These are phyloP conservation scores for Agrypnus murinus DNA, from an alignment of 2,888 invertebrate species.

Conservation along the genomic window DNA sequence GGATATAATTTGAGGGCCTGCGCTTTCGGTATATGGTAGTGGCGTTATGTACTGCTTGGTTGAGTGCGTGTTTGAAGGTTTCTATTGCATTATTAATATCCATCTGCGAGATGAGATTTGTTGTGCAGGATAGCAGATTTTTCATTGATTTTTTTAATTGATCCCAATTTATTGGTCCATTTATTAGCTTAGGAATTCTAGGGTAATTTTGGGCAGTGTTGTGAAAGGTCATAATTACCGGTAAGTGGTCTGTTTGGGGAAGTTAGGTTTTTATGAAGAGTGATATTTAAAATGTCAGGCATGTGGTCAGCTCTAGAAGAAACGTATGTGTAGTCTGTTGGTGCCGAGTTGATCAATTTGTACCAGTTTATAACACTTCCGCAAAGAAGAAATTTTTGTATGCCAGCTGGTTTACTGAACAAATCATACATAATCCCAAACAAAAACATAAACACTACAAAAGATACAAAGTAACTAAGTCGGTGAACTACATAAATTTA, in stretches of 20 bases:
- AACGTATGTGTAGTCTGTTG: neutral
- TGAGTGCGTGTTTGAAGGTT: no score
- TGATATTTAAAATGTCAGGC: conserved; percentile 2
- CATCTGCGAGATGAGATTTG: neutral
- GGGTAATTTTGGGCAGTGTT: neutral
- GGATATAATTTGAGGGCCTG: neutral
- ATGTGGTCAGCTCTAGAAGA: neutral
- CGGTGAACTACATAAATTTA: no score
- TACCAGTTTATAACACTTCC: no score
- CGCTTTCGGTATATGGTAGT: no score
- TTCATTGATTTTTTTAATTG: neutral
- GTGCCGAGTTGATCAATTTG: neutral
- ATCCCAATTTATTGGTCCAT: conserved; percentile 1
- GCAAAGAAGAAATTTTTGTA: no score
- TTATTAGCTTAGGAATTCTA: conserved; percentile 2
- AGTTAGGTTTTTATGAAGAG: conserved; percentile 3
- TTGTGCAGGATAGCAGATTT: neutral
- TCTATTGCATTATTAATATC: no score
- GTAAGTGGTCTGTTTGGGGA: neutral
- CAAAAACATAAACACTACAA: no score
- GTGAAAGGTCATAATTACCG: neutral
- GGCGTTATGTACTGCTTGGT: no score
- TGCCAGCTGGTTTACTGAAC: no score
- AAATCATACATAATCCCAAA: no score
- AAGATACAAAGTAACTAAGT: no score